Base-by-base conservation (phyloP, 2,113 vertebrate genomes). In the Phoxinus phoxinus region DNA sequence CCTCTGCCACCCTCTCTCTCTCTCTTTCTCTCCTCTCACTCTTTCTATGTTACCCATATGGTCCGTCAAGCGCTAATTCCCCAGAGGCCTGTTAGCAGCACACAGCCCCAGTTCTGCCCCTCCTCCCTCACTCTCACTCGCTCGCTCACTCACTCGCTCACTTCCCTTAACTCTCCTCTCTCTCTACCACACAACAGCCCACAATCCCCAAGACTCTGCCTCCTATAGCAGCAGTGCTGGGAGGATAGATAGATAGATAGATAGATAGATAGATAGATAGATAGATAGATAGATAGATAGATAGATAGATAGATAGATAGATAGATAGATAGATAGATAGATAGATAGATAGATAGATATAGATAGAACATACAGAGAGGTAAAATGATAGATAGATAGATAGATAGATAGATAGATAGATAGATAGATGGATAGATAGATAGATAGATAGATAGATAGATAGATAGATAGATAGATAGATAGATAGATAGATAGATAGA, bases 31-130 rank as follows among this genome's bases (percentile, higher is more conserved):
- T 72, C 72, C 72, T 94, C 95, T 92, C 92, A 93, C 93, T 89
- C 95, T 96, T 97, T 97, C 96, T 96, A 95, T 96, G 91, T 93
- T 94, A 96, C 97, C 97, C 98, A 99, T 99, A 98, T 99, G 97
- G 95, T 95, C 95, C 95, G 96, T 94, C 96, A 96, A 93, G 96
- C 92, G 93, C 93, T 58, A 90, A 94, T 94, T 95, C 98, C 96
- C 98, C 83, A 83, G 96, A 96, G 98, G 94, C 96, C 96, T 97
- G 97, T 98, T 98, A 98, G 96, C 96, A 94, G 96, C 94, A 93
- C 95, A 93, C 95, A 96, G 93, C 94, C 94, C 96, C 94, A 94
- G 93, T 95, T 94, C 93, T 91, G 94, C 94, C 94, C 94, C 94
- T 94, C 92, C 96, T 92, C 91, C 90, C 82, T 72, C 90, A 81